These are phyloP conservation scores for Palloptera scutellata DNA, from an alignment of 2,888 invertebrate genomes.

Conservation along the genomic window DNA sequence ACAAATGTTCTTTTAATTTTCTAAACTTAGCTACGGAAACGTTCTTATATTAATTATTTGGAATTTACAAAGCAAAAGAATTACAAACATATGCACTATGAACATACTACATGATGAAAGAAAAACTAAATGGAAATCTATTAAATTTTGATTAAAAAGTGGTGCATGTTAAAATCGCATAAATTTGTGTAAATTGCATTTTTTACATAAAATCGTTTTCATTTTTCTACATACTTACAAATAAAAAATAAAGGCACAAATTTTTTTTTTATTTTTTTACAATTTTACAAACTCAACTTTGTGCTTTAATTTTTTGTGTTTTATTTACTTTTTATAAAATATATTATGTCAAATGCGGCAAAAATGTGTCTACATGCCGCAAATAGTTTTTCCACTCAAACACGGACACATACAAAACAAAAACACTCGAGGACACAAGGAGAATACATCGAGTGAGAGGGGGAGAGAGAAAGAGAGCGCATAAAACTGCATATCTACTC, in stretches of 20 bases:
- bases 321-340: constrained; percentile 20
- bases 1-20: neutral
- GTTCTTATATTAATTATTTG: neutral
- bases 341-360: constrained; percentile 26
- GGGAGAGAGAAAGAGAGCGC: neutral
- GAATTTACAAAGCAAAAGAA: neutral
- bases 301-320: constrained; percentile 3
- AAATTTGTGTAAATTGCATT: constrained; percentile 28
- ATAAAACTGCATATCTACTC: neutral
- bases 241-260: neutral
- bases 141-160: neutral
- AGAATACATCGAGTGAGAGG: neutral
- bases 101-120: neutral
- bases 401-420: constrained; percentile 1
- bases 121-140: too few relatives aligned
- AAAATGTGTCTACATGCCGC: constrained; percentile 34
- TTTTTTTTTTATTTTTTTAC: neutral
- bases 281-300: neutral
- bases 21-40: neutral
- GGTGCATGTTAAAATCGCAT: constrained; percentile 17
- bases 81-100: neutral
- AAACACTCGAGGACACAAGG: neutral
- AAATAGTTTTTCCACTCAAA: constrained; percentile 29
- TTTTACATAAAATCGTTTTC: constrained; percentile 8
- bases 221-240: too few relatives aligned